Evolutionary conservation across 2,888 invertebrate genomes (phyloP).

Genomic region (Spisula solida): DNA sequence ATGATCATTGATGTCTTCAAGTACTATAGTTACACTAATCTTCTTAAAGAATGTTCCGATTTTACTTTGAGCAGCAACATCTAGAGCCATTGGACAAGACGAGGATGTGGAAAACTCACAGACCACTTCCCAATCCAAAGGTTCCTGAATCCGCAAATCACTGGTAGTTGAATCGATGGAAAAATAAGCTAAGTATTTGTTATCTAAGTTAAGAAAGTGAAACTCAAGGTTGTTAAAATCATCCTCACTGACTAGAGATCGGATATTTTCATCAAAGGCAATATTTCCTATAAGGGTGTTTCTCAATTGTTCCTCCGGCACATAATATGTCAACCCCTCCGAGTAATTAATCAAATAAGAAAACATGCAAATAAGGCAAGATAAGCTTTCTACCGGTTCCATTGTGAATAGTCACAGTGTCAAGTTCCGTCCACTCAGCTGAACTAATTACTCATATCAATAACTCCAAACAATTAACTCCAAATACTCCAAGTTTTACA

Average conservation of each 20-base stretch:
- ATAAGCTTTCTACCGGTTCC: slow-evolving; percentile 70
- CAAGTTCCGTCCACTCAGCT: background rate
- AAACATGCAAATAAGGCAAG: slow-evolving; percentile 70
- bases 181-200: slow-evolving; percentile 59
- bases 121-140: slow-evolving; percentile 77
- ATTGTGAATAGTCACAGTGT: slow-evolving; percentile 39
- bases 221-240: slow-evolving; percentile 65
- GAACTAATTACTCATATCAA: background rate
- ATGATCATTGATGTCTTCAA: slow-evolving; percentile 85
- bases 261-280: slow-evolving; percentile 68
- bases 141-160: slow-evolving; percentile 58
- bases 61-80: slow-evolving; percentile 77
- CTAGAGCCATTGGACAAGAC: slow-evolving; percentile 74
- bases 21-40: slow-evolving; percentile 78
- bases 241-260: slow-evolving; percentile 58
- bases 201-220: slow-evolving; percentile 69
- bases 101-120: slow-evolving; percentile 74
- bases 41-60: slow-evolving; percentile 78
- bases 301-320: slow-evolving; percentile 71
- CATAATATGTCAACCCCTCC: slow-evolving; percentile 62
- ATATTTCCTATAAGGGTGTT: slow-evolving; percentile 75
- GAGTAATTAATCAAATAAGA: slow-evolving; percentile 67
- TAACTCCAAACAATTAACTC: background rate
- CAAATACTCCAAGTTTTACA: background rate
- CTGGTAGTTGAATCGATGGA: slow-evolving; percentile 60